phyloP scores from a whole-genome alignment of 2,113 vertebrate genomes.

The Paradoxurus hermaphroditus region DNA sequence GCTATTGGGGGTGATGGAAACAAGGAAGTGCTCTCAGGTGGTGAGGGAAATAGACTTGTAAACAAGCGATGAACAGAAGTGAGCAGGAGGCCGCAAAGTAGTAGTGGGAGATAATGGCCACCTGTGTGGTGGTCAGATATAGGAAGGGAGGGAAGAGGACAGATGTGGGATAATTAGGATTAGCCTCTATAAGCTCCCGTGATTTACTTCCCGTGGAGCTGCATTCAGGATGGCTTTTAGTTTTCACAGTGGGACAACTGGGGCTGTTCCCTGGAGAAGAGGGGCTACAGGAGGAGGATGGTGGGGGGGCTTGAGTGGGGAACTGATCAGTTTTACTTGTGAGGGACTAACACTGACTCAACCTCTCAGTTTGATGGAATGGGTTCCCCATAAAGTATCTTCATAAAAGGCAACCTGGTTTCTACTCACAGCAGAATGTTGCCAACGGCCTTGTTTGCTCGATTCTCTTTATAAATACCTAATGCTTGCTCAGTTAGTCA shows the following conservation, averaged over 20 bases:
- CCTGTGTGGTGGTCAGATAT: background rate
- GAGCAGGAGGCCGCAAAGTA: background rate
- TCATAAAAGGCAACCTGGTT: background rate
- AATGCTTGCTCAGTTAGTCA: background rate
- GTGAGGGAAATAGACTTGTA: no score
- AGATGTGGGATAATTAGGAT: background rate
- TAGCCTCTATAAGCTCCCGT: background rate
- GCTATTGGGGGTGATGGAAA: background rate
- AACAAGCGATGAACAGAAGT: background rate
- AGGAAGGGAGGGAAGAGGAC: background rate
- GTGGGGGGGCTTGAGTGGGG: no score
- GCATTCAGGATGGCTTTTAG: background rate
- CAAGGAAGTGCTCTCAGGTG: background rate
- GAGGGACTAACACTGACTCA: background rate
- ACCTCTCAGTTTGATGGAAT: background rate
- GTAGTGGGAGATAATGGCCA: background rate
- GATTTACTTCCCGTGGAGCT: background rate
- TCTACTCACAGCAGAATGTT: background rate
- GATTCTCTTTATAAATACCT: background rate
- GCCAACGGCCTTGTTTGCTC: background rate
- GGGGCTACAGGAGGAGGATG: background rate
- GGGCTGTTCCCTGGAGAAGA: background rate
- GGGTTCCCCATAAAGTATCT: background rate
- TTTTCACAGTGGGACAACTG: background rate
- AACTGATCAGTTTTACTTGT: background rate